Evolutionary conservation across 2,113 vertebrate genomes (phyloP), one percentile per base, ranked within the genome.

Genomic region (Dicerorhinus sumatrensis): DNA sequence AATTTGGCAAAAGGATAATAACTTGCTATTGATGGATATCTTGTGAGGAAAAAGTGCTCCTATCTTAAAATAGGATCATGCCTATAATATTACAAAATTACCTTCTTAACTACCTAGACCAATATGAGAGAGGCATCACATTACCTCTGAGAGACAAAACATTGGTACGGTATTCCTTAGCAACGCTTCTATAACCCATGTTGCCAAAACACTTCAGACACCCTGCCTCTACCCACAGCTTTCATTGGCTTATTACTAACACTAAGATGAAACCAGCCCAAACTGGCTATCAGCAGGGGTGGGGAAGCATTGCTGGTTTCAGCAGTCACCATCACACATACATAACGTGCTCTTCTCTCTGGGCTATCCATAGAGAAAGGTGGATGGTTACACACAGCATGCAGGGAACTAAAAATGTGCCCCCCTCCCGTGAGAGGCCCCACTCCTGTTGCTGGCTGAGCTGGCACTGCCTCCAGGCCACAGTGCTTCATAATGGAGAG

Each of bases 171-270:
- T 51, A 92, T 89, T 80, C 77, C 96, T 77, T 96, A 97, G 95
- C 96, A 97, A 88, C 95, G 29, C 36, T 75, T 77, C 65, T 18
- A 11, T 62, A 75, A 96, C 76, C 65, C 2, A 2, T 80, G 86
- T 97, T 95, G 79, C 76, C 93, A 87, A 97, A 96, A 96, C 94
- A 94, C 20, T 81, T 27, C 48, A 46, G 58, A 81, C 4, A 21
- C 48, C 73, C 65, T 36, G 54, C 65, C 72, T 92, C 63, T 89
- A 25, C 63, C 54, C 89, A 94, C 58, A 67, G 33, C 13, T 86
- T 93, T 79, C 65, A 65, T 72, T 77, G 33, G 46, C 75, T 89
- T 48, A 85, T 95, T 95, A 65, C 82, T 58, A 86, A 91, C 29
- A 56, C 81, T 46, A 18, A 56, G 31, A 77, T 29, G 79, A 95